Evolutionary conservation across 2,888 invertebrate species (phyloP), one percentile per base, ranked within the genome.

Genomic region (Parthenolecanium corni): DNA sequence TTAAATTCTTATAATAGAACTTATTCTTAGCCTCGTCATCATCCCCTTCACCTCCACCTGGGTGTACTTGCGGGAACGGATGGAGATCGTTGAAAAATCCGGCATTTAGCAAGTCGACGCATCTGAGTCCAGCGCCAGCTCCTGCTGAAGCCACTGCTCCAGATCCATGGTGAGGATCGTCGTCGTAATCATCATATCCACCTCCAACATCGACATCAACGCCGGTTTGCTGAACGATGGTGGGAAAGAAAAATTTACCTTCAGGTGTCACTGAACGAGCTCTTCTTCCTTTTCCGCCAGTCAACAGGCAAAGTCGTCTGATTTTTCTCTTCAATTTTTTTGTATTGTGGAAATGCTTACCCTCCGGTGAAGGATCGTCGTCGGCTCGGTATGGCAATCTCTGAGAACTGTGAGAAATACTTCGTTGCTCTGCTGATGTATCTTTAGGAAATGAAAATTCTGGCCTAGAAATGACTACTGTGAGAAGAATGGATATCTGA

Each of bases 251-350:
- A n/a, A 62, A 52, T 52, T 31, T 52, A 1, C 40, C 52, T 24
- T 62, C 42, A 2, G 52, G 44, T 2, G n/a, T 12, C 2, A 23
- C 36, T n/a, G n/a, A 44, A 21, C 61, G 61, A 31, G 36, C 3
- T n/a, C 20, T 38, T 3, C 52, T 23, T 20, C 44, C 47, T 2
- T 46, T 40, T 36, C 61, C 62, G 4, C 11, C 36, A 9, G 44
- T 49, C 1, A 62, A n/a, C 23, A 52, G 52, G 44, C 62, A 62
- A 2, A 62, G 31, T 20, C 47, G 21, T 44, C 47, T 16, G 40
- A 52, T 52, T 25, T 52, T 62, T 42, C 42, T 62, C 5, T 52
- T 36, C 2, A 62, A 24, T 44, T 62, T 62, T 42, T 62, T 62
- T 11, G 42, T 25, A 25, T 52, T 62, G 31, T 62, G 62, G 6